Percentiles rank a stretch among this genome's conserved stretches.
Evolutionary conservation across 2,888 invertebrate species (phyloP).

Genomic region (Lepidonotus clava): DNA sequence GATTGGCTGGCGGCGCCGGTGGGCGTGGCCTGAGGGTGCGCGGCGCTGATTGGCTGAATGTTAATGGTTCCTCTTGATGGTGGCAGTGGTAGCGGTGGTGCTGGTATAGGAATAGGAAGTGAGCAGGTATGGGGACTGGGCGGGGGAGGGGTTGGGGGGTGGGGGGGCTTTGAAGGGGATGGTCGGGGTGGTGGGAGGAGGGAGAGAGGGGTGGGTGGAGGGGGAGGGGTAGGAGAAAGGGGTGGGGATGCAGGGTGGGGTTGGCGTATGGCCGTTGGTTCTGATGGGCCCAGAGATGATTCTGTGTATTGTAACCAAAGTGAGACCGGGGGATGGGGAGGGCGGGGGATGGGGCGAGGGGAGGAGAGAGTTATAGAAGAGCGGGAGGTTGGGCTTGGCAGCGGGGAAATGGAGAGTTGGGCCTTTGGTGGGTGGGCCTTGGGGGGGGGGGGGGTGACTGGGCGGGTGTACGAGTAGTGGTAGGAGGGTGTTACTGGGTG

Average conservation of each 20-base stretch:
- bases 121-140: neutral
- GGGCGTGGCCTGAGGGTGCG: neutral
- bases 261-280: neutral
- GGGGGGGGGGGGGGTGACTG: neutral
- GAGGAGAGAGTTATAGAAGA: neutral
- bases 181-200: neutral
- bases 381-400: too few relatives aligned
- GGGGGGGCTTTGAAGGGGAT: neutral
- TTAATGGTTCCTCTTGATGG: neutral
- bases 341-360: too few relatives aligned
- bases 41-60: neutral
- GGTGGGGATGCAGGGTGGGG: neutral
- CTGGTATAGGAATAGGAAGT: neutral
- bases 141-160: neutral
- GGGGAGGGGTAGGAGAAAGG: neutral
- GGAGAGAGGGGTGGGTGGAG: neutral
- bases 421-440: too few relatives aligned
- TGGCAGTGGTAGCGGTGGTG: neutral
- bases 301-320: neutral
- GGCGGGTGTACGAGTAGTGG: too few relatives aligned
- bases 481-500: too few relatives aligned
- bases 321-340: neutral
- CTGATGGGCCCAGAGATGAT: neutral
- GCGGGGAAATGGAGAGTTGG: too few relatives aligned
- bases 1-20: neutral